Percentiles rank a stretch among this genome's conserved stretches.
Conservation (phyloP, 2,888 invertebrate genomes). For the Rotaria magnacalcarata region DNA sequence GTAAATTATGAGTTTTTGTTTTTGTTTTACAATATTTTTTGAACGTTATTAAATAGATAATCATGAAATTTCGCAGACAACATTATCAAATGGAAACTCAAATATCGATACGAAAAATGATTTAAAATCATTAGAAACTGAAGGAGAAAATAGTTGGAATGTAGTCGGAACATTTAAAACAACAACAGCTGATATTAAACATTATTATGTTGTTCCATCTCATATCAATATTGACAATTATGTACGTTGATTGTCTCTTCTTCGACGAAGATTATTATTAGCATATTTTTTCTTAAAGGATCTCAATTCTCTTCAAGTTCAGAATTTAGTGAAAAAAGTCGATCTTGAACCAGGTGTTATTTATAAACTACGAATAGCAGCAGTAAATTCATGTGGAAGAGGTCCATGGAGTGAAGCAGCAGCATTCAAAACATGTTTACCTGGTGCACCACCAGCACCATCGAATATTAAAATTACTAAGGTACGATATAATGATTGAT, state of each 20-base stretch:
- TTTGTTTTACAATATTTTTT: neutral
- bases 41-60: neutral
- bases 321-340: slow-evolving; percentile 21
- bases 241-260: neutral
- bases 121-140: neutral
- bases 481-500: slow-evolving; percentile 63
- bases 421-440: slow-evolving; percentile 92
- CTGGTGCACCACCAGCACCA: slow-evolving; percentile 96
- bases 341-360: slow-evolving; percentile 84
- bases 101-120: no score
- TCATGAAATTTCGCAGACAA: neutral
- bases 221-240: neutral
- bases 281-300: no score
- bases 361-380: slow-evolving; percentile 92
- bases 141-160: slow-evolving; percentile 7
- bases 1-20: neutral
- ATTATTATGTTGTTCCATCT: slow-evolving; percentile 27
- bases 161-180: slow-evolving; percentile 28
- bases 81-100: no score
- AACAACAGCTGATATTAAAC: neutral
- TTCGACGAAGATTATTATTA: no score
- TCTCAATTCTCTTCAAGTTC: neutral
- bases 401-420: slow-evolving; percentile 85
- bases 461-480: slow-evolving; percentile 96
- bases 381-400: slow-evolving; percentile 83